Evolutionary conservation across 1,140 invertebrate species (phyloP).

Genomic region (Lamellibrachia luymesi): DNA sequence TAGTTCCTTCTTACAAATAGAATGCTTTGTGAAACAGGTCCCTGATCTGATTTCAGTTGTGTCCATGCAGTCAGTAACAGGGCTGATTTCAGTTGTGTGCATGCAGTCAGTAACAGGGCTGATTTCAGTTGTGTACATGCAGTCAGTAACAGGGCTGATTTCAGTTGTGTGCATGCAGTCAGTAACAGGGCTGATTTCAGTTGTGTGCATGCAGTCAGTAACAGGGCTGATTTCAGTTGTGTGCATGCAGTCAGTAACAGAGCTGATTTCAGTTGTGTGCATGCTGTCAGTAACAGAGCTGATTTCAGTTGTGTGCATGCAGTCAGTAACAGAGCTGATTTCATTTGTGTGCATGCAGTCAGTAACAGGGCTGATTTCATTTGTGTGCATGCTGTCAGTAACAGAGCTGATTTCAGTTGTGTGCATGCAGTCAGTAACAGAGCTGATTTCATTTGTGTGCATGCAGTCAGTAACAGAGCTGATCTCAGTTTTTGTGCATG

Average conservation of each 20-base stretch:
- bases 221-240: neutral
- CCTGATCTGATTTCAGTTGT: neutral
- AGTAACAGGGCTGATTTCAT: neutral
- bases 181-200: neutral
- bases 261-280: neutral
- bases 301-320: neutral
- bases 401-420: neutral
- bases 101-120: neutral
- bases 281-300: neutral
- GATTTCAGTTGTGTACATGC: neutral
- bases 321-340: neutral
- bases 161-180: neutral
- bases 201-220: neutral
- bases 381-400: neutral
- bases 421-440: neutral
- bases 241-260: neutral
- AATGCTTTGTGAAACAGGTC: neutral
- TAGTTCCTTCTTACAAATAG: no score
- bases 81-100: neutral
- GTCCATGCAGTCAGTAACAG: neutral
- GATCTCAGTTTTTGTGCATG: neutral
- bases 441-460: neutral
- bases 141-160: neutral
- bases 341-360: neutral
- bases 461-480: neutral